Conservation (phyloP, 2,797 vertebrate genomes). For the Eutrigla gurnardus region DNA sequence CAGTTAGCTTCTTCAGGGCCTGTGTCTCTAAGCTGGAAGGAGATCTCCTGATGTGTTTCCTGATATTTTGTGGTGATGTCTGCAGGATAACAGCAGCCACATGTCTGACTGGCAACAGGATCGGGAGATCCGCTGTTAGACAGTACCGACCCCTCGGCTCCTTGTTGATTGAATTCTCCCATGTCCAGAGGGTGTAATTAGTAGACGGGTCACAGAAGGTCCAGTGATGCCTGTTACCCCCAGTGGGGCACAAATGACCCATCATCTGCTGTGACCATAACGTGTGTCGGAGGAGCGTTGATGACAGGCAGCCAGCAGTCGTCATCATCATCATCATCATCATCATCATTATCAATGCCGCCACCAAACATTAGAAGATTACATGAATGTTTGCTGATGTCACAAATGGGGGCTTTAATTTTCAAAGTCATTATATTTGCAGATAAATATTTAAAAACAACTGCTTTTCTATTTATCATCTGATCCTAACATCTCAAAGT, state of each 20-base stretch:
- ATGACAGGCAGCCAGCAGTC: conserved; percentile 67
- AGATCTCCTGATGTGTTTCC: conserved; percentile 37
- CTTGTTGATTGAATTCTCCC: conserved; percentile 51
- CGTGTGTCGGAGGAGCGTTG: conserved; percentile 52
- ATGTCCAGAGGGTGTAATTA: conserved; percentile 80
- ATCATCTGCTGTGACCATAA: conserved; percentile 71
- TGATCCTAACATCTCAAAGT: neutral
- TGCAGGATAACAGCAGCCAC: conserved; percentile 43
- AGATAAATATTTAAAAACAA: conserved; percentile 11
- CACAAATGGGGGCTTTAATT: neutral
- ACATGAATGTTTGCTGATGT: conserved; percentile 37
- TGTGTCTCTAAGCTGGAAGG: conserved; percentile 35
- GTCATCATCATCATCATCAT: conserved; percentile 55
- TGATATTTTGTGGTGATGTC: conserved; percentile 28
- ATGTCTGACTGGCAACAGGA: conserved; percentile 54
- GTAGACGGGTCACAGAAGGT: conserved; percentile 70
- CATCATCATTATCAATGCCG: conserved; percentile 44
- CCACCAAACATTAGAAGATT: conserved; percentile 38
- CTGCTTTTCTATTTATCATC: neutral
- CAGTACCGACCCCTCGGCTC: conserved; percentile 40
- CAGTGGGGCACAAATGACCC: conserved; percentile 75
- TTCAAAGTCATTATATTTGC: conserved; percentile 24
- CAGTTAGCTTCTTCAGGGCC: conserved; percentile 32
- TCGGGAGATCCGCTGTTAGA: conserved; percentile 48
- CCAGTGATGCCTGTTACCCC: conserved; percentile 69